Evolutionary conservation across 2,888 invertebrate species (phyloP), one percentile per base, ranked within the genome.

Genomic region (Eupelmus urozonus): DNA sequence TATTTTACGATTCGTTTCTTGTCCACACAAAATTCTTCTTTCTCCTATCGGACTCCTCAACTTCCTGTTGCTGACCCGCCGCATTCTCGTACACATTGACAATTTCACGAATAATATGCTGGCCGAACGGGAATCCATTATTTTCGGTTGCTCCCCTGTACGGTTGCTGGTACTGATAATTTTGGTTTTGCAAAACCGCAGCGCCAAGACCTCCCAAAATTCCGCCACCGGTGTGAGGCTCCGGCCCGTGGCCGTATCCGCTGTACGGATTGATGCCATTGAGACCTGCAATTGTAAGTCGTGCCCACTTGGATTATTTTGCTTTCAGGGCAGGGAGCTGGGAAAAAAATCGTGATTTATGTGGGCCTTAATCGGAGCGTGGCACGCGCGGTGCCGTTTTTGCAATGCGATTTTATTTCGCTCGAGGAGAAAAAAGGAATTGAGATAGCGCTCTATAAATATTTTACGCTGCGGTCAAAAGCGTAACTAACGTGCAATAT

Each of bases 61-160:
- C 49, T 49, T 82, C 20, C 2, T 75, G 78, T 40, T 80, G 78
- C 25, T 79, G 80, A 1, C 76, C 79, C 18, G 81, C 74, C 1
- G 85, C 81, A 9, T 81, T 84, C 2, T 88, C 87, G 57, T 89
- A 88, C 49, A 89, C 88, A 70, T 89, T 87, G 9, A 89, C 86
- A 18, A 88, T 83, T 78, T 89, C 89, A 40, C 86, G 82, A 59
- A 89, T 87, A n/a, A 89, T 84, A 53, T 88, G 85, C 40, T 85
- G 84, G 1, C 75, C 69, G n/a, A 76, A 79, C 1, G 78, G 76
- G 51, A 75, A 78, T 29, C 55, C 66, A 0, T 25, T 16, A 4
- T 11, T 20, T 0, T 69, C 77, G 1, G 27, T 79, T 1, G 70
- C 23, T 5, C 40, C 81, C 62, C 82, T 82, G 77, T 85, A 87